A percentile compares a stretch with the other conserved stretches of the same genome.
These are phyloP conservation scores for Hypothenemus hampei DNA, from an alignment of 1,140 invertebrate species.

Conservation along the genomic window DNA sequence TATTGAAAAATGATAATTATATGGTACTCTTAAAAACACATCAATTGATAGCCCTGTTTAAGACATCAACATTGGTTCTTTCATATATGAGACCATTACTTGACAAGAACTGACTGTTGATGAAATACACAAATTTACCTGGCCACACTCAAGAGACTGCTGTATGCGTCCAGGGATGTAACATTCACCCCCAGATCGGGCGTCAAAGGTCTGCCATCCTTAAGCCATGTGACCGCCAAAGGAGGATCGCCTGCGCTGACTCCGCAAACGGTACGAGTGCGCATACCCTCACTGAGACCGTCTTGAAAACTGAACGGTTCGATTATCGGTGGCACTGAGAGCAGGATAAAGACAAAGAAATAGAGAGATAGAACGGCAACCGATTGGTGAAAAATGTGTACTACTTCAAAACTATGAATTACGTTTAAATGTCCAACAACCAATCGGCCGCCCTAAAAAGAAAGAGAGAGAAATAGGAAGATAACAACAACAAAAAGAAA, in stretches of 20 bases:
- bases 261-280: conserved; percentile 78
- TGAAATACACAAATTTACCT: too few relatives aligned
- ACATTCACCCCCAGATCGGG: conserved; percentile 61
- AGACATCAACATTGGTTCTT: too few relatives aligned
- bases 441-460: background rate
- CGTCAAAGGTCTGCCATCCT: conserved; percentile 64
- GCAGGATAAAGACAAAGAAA: conserved; percentile 57
- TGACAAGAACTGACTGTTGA: too few relatives aligned
- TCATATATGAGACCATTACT: too few relatives aligned
- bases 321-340: conserved; percentile 79
- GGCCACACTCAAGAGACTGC: conserved; percentile 61
- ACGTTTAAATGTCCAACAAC: background rate
- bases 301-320: conserved; percentile 79
- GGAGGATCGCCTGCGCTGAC: conserved; percentile 76
- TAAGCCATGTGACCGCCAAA: conserved; percentile 70
- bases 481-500: conserved; percentile 1
- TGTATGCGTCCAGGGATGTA: conserved; percentile 67
- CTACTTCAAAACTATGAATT: too few relatives aligned
- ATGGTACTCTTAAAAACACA: too few relatives aligned
- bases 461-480: background rate
- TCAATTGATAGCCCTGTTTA: too few relatives aligned
- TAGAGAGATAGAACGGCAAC: background rate
- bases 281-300: conserved; percentile 76
- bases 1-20: too few relatives aligned
- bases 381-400: conserved; percentile 5